Percentiles rank a stretch among this genome's conserved stretches.
Conservation (phyloP, 2,113 vertebrate genomes). For the Anas platyrhynchos region DNA sequence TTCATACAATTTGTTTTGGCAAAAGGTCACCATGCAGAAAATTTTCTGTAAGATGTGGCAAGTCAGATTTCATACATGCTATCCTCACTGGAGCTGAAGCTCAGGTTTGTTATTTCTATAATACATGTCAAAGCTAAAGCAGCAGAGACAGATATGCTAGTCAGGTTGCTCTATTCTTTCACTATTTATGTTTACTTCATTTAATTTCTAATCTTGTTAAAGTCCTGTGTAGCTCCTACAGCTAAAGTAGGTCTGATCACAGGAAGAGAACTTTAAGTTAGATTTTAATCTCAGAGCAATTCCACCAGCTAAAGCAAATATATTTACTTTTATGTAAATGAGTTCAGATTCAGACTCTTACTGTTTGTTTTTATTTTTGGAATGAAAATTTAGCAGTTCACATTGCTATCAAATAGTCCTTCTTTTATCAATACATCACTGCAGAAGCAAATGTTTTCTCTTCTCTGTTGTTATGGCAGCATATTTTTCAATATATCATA, state of each 20-base stretch:
- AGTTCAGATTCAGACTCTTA: background rate
- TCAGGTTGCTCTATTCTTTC: background rate
- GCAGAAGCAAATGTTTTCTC: background rate
- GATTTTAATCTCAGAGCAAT: slow-evolving; percentile 15
- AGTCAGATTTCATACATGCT: slow-evolving; percentile 51
- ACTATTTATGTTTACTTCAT: background rate
- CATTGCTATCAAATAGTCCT: background rate
- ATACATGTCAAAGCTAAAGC: background rate
- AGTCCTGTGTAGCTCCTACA: background rate
- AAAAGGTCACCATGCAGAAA: slow-evolving; percentile 69
- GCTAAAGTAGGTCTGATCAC: background rate
- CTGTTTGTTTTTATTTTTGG: slow-evolving; percentile 6
- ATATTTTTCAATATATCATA: slow-evolving; percentile 24
- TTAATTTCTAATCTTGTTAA: background rate
- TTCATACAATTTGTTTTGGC: slow-evolving; percentile 59
- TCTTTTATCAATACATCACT: background rate
- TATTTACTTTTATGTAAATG: background rate
- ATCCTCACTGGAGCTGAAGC: background rate
- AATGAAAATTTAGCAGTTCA: background rate
- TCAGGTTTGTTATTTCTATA: background rate
- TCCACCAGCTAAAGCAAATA: background rate
- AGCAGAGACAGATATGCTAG: background rate
- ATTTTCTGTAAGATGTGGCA: slow-evolving; percentile 59
- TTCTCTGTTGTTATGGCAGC: slow-evolving; percentile 13
- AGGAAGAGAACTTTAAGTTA: background rate